Evolutionary conservation across 2,797 vertebrate species (phyloP).

Genomic region (Miichthys miiuy): DNA sequence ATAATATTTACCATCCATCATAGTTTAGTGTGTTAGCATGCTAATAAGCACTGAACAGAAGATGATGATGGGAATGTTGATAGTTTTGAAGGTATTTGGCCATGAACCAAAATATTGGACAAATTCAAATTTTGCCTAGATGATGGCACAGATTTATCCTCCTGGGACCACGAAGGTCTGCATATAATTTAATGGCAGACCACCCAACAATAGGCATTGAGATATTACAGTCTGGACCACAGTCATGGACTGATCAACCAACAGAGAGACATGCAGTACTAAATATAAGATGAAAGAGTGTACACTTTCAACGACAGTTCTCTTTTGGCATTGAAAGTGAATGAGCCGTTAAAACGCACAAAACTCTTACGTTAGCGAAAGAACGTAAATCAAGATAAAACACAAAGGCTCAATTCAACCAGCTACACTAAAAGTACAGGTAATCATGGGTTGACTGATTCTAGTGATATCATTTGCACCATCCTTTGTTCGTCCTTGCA

Average conservation of each 20-base stretch:
- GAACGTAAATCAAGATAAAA: slow-evolving; percentile 18
- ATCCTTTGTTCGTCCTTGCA: slow-evolving; percentile 25
- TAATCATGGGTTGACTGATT: not conserved
- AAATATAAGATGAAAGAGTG: slow-evolving; percentile 6
- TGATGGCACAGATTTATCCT: not conserved
- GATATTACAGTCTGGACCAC: not conserved
- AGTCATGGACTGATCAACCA: too few species aligned
- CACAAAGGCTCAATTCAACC: not conserved
- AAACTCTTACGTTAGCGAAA: not conserved
- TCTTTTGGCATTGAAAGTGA: not conserved
- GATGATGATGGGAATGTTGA: too few species aligned
- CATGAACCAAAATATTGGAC: not conserved
- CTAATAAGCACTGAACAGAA: too few species aligned
- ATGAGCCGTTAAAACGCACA: not conserved
- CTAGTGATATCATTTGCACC: not conserved
- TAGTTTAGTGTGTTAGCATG: too few species aligned
- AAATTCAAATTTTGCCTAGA: not conserved
- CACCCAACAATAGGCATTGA: not conserved
- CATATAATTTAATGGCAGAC: not conserved
- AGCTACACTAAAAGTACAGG: slow-evolving; percentile 5
- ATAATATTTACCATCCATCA: too few species aligned
- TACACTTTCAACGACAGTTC: not conserved
- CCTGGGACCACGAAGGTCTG: not conserved
- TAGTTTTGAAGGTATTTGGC: not conserved
- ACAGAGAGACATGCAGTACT: not conserved